Evolutionary conservation across 2,888 invertebrate species (phyloP).

Genomic region (Tenodera sinensis): DNA sequence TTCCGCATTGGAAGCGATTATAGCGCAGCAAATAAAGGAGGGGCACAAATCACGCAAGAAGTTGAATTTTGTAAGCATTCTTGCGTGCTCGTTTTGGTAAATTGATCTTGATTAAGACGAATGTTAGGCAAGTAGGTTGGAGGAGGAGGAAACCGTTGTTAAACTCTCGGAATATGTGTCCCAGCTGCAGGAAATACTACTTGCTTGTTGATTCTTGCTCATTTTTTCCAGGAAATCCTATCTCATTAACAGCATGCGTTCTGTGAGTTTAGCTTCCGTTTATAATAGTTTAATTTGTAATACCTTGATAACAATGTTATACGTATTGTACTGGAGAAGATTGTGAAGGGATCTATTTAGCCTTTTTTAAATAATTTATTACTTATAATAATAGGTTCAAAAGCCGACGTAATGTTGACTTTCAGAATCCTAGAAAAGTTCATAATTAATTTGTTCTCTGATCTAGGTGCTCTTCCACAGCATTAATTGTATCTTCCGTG

Average conservation of each 20-base stretch:
- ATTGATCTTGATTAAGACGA: background rate
- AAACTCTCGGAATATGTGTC: background rate
- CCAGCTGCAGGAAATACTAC: background rate
- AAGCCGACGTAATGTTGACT: too few relatives aligned
- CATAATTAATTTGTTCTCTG: too few relatives aligned
- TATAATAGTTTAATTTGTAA: too few relatives aligned
- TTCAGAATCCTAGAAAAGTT: too few relatives aligned
- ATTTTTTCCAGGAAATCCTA: background rate
- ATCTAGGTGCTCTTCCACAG: too few relatives aligned
- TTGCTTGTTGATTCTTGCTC: background rate
- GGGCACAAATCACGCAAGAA: background rate
- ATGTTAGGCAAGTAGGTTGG: background rate
- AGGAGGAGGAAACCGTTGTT: background rate
- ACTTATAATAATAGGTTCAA: too few relatives aligned
- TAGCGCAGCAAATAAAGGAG: background rate
- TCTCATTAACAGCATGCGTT: background rate
- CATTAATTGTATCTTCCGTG: too few relatives aligned
- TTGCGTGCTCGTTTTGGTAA: background rate
- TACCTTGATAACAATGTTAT: too few relatives aligned
- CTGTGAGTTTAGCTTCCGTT: too few relatives aligned
- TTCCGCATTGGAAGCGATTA: background rate
- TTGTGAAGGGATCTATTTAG: too few relatives aligned
- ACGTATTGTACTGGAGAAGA: too few relatives aligned
- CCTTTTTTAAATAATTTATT: too few relatives aligned
- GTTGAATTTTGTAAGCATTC: background rate